Evolutionary conservation across 1,140 invertebrate species (phyloP).

Genomic region (Dendroctonus ponderosae): DNA sequence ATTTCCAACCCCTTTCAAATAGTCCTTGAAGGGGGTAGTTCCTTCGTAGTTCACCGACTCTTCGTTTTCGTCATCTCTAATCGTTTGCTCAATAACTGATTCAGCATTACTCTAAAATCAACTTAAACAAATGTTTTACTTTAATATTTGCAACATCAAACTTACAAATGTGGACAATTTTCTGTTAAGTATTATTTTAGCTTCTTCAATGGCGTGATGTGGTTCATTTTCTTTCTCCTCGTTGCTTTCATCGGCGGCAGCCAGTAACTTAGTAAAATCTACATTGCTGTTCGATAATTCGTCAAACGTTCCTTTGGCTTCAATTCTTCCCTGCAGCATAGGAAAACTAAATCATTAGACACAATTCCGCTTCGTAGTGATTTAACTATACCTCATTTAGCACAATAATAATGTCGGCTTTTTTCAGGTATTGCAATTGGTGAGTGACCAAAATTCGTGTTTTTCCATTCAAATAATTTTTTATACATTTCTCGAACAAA

Average conservation of each 20-base stretch:
- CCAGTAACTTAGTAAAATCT: constrained; percentile 58
- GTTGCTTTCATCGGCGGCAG: constrained; percentile 47
- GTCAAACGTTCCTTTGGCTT: constrained; percentile 58
- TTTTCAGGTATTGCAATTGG: constrained; percentile 77
- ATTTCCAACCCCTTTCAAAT: constrained; percentile 66
- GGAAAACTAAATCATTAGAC: neutral
- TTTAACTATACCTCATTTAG: constrained; percentile 62
- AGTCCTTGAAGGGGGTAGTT: constrained; percentile 50
- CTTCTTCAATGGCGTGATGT: constrained; percentile 20
- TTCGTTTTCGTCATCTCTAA: constrained; percentile 28
- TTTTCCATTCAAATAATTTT: constrained; percentile 57
- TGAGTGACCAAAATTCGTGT: constrained; percentile 80
- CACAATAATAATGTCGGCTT: constrained; percentile 74
- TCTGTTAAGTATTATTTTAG: constrained; percentile 14
- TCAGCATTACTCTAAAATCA: constrained; percentile 25
- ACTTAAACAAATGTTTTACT: neutral
- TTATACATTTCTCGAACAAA: constrained; percentile 66
- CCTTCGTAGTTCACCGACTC: constrained; percentile 28
- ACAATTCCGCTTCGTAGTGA: neutral
- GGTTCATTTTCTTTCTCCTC: constrained; percentile 42
- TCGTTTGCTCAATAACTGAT: constrained; percentile 21
- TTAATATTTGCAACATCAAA: neutral
- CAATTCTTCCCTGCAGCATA: constrained; percentile 54
- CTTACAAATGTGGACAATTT: constrained; percentile 18
- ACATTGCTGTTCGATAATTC: constrained; percentile 55